Percentiles rank a stretch among this genome's conserved stretches.
phyloP scores from a whole-genome alignment of 2,797 vertebrate genomes.

The Clarias fuscus region DNA sequence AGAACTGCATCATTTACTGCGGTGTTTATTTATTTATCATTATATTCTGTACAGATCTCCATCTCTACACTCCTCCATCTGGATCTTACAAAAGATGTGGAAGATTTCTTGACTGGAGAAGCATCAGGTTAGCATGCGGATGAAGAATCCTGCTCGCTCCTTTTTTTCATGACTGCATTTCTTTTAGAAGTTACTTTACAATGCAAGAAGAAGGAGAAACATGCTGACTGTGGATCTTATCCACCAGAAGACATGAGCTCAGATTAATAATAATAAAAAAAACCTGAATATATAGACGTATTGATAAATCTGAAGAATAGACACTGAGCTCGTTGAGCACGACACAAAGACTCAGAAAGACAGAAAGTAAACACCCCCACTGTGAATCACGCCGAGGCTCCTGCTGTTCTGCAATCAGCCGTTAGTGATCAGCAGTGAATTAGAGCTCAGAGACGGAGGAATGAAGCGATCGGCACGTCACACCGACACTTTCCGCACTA shows the following conservation, averaged over 20 bases:
- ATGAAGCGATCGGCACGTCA: not conserved
- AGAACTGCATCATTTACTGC: not conserved
- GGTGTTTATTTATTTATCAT: not conserved
- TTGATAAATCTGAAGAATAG: not conserved
- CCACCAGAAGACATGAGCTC: no score
- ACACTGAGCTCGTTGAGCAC: not conserved
- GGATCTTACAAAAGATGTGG: not conserved
- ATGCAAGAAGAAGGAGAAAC: not conserved
- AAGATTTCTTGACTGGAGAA: not conserved
- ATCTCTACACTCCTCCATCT: not conserved
- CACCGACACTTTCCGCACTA: not conserved
- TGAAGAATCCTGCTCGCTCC: not conserved
- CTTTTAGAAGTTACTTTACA: not conserved
- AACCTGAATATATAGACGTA: not conserved
- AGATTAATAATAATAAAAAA: not conserved
- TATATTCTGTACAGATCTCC: not conserved
- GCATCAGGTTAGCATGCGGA: not conserved
- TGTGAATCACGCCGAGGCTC: not conserved
- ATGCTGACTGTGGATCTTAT: not conserved
- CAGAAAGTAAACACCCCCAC: not conserved
- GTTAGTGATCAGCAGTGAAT: not conserved
- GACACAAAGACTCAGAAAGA: not conserved
- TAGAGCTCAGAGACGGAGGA: not conserved
- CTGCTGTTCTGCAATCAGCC: slow-evolving; percentile 13
- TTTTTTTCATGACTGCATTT: not conserved